Evolutionary conservation across 2,113 vertebrate species (phyloP).

Genomic region (Equus przewalskii): DNA sequence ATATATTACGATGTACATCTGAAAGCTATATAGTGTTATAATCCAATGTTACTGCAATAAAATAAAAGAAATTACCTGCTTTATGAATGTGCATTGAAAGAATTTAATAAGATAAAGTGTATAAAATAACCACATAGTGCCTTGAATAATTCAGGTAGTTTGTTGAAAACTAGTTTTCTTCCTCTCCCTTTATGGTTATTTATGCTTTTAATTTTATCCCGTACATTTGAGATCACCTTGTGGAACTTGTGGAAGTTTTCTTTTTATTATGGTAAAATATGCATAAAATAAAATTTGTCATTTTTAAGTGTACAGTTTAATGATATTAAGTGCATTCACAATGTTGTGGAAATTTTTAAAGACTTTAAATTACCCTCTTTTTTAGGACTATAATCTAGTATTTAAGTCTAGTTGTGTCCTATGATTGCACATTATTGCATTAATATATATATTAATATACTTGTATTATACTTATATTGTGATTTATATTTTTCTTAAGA

Average conservation of each 20-base stretch:
- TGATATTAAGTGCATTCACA: not conserved
- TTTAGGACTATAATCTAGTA: not conserved
- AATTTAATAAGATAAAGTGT: not conserved
- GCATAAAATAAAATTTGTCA: not conserved
- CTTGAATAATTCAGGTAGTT: not conserved
- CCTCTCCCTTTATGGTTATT: not conserved
- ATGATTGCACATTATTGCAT: not conserved
- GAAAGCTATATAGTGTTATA: too few species aligned
- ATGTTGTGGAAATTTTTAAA: not conserved
- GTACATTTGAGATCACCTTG: not conserved
- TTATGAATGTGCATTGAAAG: constrained; percentile 1
- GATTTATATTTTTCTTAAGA: constrained; percentile 10
- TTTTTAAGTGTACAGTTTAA: not conserved
- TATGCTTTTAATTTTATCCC: constrained; percentile 23
- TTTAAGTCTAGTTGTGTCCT: not conserved
- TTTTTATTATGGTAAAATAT: constrained; percentile 6
- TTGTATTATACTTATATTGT: not conserved
- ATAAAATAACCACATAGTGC: not conserved
- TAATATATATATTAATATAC: not conserved
- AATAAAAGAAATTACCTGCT: not conserved
- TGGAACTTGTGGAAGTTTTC: not conserved
- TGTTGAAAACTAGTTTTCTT: not conserved
- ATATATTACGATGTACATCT: too few species aligned
- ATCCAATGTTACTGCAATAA: too few species aligned
- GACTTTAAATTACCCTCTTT: not conserved